phyloP scores from a whole-genome alignment of 2,888 invertebrate species.

The Apomyelois bistriatella region DNA sequence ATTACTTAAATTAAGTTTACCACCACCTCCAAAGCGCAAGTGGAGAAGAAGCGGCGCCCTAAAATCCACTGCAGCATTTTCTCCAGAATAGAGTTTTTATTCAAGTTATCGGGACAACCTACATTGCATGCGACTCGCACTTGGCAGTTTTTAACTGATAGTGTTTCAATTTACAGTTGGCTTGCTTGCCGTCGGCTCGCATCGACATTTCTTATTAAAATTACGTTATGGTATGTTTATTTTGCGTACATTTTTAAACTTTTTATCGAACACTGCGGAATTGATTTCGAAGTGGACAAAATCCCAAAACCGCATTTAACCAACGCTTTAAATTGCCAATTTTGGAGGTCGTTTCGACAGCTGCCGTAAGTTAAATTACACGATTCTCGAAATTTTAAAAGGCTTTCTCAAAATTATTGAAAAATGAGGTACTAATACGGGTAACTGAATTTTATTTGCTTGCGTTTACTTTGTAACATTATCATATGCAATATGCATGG shows the following conservation, averaged over 20 bases:
- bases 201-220: constrained; percentile 2
- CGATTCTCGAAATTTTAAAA: not conserved
- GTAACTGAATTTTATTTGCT: too few relatives aligned
- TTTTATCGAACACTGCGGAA: not conserved
- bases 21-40: too few relatives aligned
- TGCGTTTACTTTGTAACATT: too few relatives aligned
- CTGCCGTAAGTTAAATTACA: not conserved
- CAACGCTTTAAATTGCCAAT: not conserved
- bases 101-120: not conserved
- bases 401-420: too few relatives aligned
- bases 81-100: too few relatives aligned
- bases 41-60: too few relatives aligned
- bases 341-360: not conserved
- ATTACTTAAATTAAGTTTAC: too few relatives aligned
- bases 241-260: not conserved
- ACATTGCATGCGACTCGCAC: not conserved
- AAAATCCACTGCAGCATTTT: too few relatives aligned
- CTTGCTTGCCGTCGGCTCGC: not conserved
- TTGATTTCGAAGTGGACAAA: not conserved
- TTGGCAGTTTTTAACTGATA: not conserved
- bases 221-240: not conserved
- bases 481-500: too few relatives aligned
- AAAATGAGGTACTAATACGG: too few relatives aligned
- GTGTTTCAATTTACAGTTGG: constrained; percentile 3
- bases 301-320: not conserved